Evolutionary conservation across 1,140 invertebrate species (phyloP).

Genomic region (Apis laboriosa): DNA sequence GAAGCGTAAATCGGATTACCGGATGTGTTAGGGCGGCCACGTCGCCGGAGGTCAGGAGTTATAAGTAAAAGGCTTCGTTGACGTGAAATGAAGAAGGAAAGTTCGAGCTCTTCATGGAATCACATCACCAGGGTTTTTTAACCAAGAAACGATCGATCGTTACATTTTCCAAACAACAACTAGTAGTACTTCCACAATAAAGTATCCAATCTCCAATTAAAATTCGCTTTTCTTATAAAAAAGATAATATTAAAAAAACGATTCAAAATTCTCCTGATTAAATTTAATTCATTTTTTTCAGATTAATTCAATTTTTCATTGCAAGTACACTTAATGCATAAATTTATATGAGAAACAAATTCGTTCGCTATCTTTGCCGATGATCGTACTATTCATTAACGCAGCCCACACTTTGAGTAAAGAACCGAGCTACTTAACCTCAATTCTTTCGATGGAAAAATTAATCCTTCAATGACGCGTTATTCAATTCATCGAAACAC

Average conservation of each 20-base stretch:
- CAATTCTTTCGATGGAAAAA: background rate
- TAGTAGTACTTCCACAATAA: too few relatives aligned
- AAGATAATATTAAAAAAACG: too few relatives aligned
- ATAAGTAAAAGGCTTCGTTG: conserved; percentile 47
- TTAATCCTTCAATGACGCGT: background rate
- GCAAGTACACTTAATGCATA: too few relatives aligned
- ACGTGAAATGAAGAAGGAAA: conserved; percentile 37
- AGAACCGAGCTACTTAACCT: background rate
- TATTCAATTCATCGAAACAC: background rate
- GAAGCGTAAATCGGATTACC: conserved; percentile 37
- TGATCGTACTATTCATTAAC: too few relatives aligned
- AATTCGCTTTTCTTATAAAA: too few relatives aligned
- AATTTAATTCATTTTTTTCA: too few relatives aligned
- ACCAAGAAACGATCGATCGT: conserved; percentile 26
- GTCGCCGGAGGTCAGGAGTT: conserved; percentile 42
- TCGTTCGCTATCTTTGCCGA: too few relatives aligned
- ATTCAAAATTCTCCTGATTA: too few relatives aligned
- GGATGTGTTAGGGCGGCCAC: conserved; percentile 22
- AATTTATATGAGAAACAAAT: too few relatives aligned
- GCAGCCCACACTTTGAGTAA: too few relatives aligned
- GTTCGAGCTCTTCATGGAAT: conserved; percentile 40
- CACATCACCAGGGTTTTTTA: background rate
- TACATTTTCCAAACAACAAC: background rate
- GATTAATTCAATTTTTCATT: too few relatives aligned
- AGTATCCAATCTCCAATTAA: too few relatives aligned